Evolutionary conservation across 2,888 invertebrate genomes (phyloP).

Genomic region (Cylloceria caligata): DNA sequence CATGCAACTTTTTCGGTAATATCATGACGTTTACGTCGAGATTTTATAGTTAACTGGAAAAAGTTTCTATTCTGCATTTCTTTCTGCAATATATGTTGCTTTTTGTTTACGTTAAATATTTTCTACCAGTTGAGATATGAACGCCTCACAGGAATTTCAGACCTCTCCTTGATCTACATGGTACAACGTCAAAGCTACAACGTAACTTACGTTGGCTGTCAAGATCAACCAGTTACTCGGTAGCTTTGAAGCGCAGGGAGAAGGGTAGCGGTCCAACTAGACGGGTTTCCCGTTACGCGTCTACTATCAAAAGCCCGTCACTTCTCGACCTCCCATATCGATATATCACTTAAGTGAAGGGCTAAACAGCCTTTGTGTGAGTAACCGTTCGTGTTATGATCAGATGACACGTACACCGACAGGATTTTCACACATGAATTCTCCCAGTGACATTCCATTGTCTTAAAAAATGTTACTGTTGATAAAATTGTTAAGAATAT

Average conservation of each 20-base stretch:
- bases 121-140: neutral
- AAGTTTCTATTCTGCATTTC: neutral
- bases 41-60: constrained; percentile 17
- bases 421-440: constrained; percentile 72
- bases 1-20: constrained; percentile 24
- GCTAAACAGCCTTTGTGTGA: constrained; percentile 67
- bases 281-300: constrained; percentile 68
- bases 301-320: constrained; percentile 45
- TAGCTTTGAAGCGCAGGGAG: constrained; percentile 72
- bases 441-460: neutral
- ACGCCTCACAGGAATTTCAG: neutral
- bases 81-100: neutral
- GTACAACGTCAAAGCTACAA: constrained; percentile 67
- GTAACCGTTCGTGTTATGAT: constrained; percentile 62
- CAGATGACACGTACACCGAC: constrained; percentile 69
- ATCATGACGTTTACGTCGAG: neutral
- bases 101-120: neutral
- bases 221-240: constrained; percentile 64
- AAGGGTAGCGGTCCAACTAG: neutral
- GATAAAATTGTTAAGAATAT: neutral
- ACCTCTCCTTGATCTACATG: constrained; percentile 5
- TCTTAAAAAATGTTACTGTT: neutral
- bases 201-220: constrained; percentile 71
- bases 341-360: constrained; percentile 75
- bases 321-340: constrained; percentile 63